Conservation (phyloP, 2,888 invertebrate species). For the Amblyteles armatorius region DNA sequence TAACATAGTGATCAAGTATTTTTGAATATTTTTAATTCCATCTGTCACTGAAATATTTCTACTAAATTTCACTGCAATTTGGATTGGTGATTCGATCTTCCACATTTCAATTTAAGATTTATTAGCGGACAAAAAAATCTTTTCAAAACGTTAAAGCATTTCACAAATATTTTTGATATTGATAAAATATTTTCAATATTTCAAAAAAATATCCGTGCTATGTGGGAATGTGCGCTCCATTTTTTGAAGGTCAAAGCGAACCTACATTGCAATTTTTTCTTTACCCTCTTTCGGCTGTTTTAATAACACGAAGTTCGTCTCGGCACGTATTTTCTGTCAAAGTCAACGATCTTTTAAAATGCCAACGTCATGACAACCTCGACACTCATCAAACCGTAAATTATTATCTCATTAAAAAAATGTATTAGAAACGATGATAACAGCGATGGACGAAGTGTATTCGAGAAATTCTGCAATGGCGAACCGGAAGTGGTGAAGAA, state of each 20-base stretch:
- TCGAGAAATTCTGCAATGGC: slow-evolving; percentile 13
- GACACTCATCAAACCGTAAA: neutral
- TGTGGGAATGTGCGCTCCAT: neutral
- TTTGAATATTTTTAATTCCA: too few species aligned
- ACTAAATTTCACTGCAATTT: too few species aligned
- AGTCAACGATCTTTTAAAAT: neutral
- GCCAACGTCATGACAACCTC: slow-evolving; percentile 16
- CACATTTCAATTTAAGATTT: too few species aligned
- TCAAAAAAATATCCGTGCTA: too few species aligned
- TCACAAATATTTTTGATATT: too few species aligned
- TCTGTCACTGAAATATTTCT: too few species aligned
- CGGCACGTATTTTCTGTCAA: neutral
- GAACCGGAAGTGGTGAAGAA: slow-evolving; percentile 11
- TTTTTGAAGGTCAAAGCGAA: neutral
- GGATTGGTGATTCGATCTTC: too few species aligned
- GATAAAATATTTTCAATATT: too few species aligned
- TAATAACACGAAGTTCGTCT: neutral
- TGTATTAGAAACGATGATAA: neutral
- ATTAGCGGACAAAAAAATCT: too few species aligned
- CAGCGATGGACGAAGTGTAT: neutral
- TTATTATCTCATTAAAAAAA: neutral
- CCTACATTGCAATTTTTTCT: neutral
- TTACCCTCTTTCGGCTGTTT: neutral
- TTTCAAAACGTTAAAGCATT: too few species aligned
- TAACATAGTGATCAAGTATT: too few species aligned